Percentiles rank a stretch among this genome's conserved stretches.
These are phyloP conservation scores for Spheniscus mendiculus DNA, from an alignment of 2,113 vertebrate species.

Conservation along the genomic window DNA sequence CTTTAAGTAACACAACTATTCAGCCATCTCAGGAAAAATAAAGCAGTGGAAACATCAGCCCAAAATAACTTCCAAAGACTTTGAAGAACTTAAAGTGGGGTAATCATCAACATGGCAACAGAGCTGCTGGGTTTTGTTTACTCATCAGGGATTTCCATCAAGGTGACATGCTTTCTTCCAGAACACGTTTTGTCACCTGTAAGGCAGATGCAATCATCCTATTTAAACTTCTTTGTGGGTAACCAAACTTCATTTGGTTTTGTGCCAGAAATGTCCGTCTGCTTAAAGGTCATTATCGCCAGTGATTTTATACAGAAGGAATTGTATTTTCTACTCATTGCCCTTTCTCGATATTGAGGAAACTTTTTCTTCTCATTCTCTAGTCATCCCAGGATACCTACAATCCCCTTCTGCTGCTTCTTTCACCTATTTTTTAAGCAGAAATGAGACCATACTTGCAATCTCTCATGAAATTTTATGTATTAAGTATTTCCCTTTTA, in stretches of 20 bases:
- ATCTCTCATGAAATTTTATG: background rate
- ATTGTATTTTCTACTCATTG: background rate
- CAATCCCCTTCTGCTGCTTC: background rate
- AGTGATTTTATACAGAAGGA: background rate
- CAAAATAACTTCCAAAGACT: background rate
- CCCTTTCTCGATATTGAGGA: background rate
- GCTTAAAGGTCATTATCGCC: background rate
- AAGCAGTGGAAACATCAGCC: background rate
- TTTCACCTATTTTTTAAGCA: background rate
- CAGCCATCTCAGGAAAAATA: background rate
- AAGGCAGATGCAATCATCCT: background rate
- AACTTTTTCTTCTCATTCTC: background rate
- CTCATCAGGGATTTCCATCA: background rate
- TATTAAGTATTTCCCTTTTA: background rate
- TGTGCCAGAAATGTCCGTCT: background rate
- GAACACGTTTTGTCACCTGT: background rate
- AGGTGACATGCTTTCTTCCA: background rate
- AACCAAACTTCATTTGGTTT: background rate
- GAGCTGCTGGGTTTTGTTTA: background rate
- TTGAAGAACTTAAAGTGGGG: background rate
- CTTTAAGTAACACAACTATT: background rate
- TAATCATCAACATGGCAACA: background rate
- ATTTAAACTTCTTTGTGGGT: background rate
- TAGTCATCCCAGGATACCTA: background rate
- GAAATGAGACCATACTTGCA: background rate